A percentile compares a stretch with the other conserved stretches of the same genome.
Evolutionary conservation across 2,113 vertebrate genomes (phyloP).

Genomic region (Dermatemys mawii): DNA sequence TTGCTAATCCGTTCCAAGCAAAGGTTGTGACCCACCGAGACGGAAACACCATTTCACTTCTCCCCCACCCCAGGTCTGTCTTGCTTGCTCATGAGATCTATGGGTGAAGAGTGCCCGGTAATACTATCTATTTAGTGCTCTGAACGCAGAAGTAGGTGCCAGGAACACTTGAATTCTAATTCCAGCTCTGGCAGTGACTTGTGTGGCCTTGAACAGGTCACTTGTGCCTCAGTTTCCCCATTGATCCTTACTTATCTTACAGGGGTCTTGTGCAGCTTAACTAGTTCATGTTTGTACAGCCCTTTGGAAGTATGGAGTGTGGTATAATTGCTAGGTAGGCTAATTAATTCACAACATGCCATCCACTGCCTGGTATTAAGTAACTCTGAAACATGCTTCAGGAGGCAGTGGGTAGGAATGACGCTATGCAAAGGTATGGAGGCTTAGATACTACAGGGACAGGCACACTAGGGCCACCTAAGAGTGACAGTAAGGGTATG

Average conservation of each 20-base stretch:
- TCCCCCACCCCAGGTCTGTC: no score
- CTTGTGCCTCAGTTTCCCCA: not conserved
- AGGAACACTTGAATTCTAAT: not conserved
- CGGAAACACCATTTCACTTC: no score
- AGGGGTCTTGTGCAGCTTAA: not conserved
- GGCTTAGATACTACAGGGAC: not conserved
- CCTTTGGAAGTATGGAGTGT: not conserved
- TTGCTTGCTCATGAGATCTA: not conserved
- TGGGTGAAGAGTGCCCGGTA: not conserved
- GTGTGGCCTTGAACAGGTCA: not conserved
- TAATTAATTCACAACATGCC: not conserved
- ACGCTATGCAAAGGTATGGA: not conserved
- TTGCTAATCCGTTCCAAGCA: no score
- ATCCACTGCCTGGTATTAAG: not conserved
- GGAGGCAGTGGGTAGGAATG: not conserved
- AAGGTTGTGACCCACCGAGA: no score
- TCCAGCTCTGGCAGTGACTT: not conserved
- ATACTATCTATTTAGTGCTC: not conserved
- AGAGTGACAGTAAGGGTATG: not conserved
- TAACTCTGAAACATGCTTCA: not conserved
- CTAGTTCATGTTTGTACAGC: not conserved
- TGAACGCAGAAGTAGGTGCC: not conserved
- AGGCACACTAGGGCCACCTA: not conserved
- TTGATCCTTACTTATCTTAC: not conserved
- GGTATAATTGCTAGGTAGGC: not conserved